phyloP scores from a whole-genome alignment of 2,888 invertebrate genomes.

The Cancer borealis region DNA sequence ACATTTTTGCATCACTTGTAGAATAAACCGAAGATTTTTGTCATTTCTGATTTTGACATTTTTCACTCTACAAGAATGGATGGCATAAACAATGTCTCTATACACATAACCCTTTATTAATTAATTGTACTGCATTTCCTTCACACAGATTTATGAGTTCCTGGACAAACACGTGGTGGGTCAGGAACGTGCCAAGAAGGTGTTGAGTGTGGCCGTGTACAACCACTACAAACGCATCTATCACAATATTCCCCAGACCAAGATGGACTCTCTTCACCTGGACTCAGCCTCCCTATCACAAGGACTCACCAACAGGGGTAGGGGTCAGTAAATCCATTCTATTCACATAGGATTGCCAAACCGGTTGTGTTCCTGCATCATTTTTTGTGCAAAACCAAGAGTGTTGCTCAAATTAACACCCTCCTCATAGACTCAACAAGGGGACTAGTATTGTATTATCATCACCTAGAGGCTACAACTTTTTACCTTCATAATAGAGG shows the following conservation, averaged over 20 bases:
- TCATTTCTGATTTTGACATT: neutral
- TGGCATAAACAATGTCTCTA: neutral
- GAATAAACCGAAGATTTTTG: neutral
- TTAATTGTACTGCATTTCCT: neutral
- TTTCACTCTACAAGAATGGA: no score
- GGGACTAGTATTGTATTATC: neutral
- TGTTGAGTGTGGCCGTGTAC: constrained; percentile 97
- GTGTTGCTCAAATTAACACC: neutral
- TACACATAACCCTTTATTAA: neutral
- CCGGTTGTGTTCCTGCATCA: neutral
- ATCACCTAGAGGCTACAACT: neutral
- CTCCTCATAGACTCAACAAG: neutral
- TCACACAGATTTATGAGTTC: constrained; percentile 91
- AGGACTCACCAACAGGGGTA: constrained; percentile 87
- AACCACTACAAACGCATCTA: constrained; percentile 99
- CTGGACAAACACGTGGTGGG: constrained; percentile 98
- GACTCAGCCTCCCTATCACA: constrained; percentile 84
- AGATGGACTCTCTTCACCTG: constrained; percentile 79
- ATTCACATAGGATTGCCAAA: neutral
- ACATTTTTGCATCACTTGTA: neutral
- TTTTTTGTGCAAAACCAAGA: neutral
- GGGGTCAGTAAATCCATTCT: constrained; percentile 74
- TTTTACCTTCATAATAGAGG: neutral
- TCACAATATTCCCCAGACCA: constrained; percentile 86
- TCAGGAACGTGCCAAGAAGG: constrained; percentile 98